Evolutionary conservation across 2,888 invertebrate species (phyloP), one percentile per base, ranked within the genome.

Genomic region (Helleia helle): DNA sequence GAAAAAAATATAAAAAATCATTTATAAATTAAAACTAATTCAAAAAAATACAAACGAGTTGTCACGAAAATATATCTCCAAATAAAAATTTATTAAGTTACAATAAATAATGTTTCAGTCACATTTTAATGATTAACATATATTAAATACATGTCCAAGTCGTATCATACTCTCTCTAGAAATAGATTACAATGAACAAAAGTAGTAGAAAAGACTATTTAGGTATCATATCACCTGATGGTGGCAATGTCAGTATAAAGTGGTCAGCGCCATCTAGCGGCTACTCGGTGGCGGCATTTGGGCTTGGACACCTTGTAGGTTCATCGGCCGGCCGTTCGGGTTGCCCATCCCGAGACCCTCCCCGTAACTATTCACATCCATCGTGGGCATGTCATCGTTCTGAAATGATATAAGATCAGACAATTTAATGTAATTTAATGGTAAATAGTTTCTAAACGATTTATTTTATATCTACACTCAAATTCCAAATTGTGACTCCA

Each of bases 301-400:
- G 0, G 84, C 80, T 49, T 84, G 84, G 6, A 84, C 84, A 0
- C 84, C 84, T 41, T 84, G 84, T 1, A 84, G 65, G 59, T 84
- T 84, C 77, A 85, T 79, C 1, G 86, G 84, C 52, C 86, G 55
- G 0, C 85, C 86, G 62, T 86, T 86, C 4, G 86, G 83, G 49
- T 80, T 83, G 41, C 84, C 84, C 72, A 79, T 79, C 28, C 83
- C 83, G 14, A 84, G 62, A 0, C 81, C 81, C 49, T 84, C 87
- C 55, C 91, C 91, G 50, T 90, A 90, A 70, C 90, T 91, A 64
- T 90, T 90, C 86, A 88, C 89, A 67, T 92, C 91, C 67, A 91
- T 88, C 75, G 91, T 86, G 44, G 91, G 90, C 62, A 91, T 89
- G 67, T 92, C 91, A 83, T 92, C 92, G 73, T 87, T 90, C 91